Base-by-base conservation (phyloP, 2,797 vertebrate genomes). In the Hozukius guyotensis region DNA sequence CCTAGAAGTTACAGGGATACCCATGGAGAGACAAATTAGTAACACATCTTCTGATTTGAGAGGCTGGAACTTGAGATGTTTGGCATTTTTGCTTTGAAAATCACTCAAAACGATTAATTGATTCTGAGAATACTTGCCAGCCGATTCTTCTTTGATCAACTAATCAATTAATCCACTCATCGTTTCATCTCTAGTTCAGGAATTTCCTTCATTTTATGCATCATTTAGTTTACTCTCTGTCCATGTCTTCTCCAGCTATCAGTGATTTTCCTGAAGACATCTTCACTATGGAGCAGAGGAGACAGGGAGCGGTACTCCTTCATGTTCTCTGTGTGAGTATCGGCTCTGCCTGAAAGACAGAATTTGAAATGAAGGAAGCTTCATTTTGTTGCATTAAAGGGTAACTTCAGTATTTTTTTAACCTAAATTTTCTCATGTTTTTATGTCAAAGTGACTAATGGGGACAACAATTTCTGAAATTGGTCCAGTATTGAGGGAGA, bases 301-400 rank as follows among this genome's bases (percentile, higher is more conserved):
- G 93, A 59, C 93, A 94, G 9, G 96, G 96, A 63, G 96, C 96
- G 0, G 83, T 97, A 2, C 80, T 96, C 38, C 95, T 97, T 56
- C 96, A 97, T 59, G 89, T 95, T 56, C 80, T 97, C 75, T 96
- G 95, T 89, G 96, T 97, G 90, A 96, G 96, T 94, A 74, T 57
- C 14, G 2, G 7, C 56, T 59, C 63, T 36, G 12, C 25, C 29
- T 57, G 22, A 42, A 57, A 27, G 4, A 2, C 46, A 29, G 9
- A 3, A 20, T 52, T 31, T 52, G 8, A 75, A 53, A 66, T 56
- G 8, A 57, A 1, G 52, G 16, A 20, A 22, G 14, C 7, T 22
- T 25, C 4, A 10, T 67, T 71, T 68, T 77, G 34, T 49, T 42
- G 42, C 32, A 42, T 59, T 64, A 52, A 52, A 52, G 20, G 18